Conservation (phyloP, 2,888 invertebrate species). For the Polia nebulosa region DNA sequence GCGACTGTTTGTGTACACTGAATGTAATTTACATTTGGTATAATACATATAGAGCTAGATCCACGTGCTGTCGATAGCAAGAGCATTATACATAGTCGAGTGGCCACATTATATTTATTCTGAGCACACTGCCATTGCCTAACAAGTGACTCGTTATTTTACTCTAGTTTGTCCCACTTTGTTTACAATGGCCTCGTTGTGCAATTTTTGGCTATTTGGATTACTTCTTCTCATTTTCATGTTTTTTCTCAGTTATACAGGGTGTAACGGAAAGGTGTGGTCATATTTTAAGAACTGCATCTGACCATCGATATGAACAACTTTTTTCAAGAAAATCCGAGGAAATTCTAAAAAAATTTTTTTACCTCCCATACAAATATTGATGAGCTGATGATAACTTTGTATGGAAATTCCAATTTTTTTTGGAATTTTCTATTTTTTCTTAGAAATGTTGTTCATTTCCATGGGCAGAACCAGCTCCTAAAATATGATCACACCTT, state of each 20-base stretch:
- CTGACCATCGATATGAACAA: no score
- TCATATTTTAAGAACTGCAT: no score
- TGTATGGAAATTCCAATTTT: no score
- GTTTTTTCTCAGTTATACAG: not conserved
- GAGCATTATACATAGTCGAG: constrained; percentile 74
- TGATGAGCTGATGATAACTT: no score
- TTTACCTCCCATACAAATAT: no score
- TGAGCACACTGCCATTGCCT: constrained; percentile 80
- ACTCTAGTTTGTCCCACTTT: constrained; percentile 80
- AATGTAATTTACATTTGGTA: constrained; percentile 52
- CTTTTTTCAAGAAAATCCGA: no score
- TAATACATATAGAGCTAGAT: constrained; percentile 59
- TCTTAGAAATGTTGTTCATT: no score
- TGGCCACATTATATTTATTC: constrained; percentile 79
- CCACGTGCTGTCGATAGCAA: constrained; percentile 78
- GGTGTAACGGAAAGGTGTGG: not conserved
- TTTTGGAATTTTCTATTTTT: no score
- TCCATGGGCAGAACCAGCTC: no score
- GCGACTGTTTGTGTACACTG: constrained; percentile 25
- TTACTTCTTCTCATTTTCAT: constrained; percentile 55
- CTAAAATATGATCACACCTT: no score
- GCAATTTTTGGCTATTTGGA: constrained; percentile 67
- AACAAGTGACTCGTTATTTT: constrained; percentile 82
- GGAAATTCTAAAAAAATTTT: no score
- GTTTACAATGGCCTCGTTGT: constrained; percentile 74